Base-by-base conservation (phyloP, 2,888 invertebrate species). In the Torymus texanus region DNA sequence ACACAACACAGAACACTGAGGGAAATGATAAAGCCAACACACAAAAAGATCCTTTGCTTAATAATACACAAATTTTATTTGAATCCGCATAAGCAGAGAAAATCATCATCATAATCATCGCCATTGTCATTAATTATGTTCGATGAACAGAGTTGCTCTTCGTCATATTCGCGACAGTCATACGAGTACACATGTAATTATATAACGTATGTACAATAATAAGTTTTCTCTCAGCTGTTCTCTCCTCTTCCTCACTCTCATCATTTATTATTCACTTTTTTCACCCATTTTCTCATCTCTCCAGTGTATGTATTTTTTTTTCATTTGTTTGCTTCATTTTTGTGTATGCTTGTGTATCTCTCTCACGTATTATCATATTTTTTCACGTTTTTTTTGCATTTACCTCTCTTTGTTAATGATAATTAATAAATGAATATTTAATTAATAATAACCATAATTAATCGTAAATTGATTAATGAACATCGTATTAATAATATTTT, bases 21-120 rank as follows among this genome's bases (percentile, higher is more conserved):
- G 72, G 78, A 74, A 73, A 70, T 73, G n/a, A 74, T 1, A 53
- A 56, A 58, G 50, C 4, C 65, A 73, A 63, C 21, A 73, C 61
- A 13, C 56, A 55, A 51, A 24, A 66, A 65, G 53, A n/a, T 66
- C 13, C 56, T 21, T 80, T 72, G 73, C 79, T 88, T 90, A 91
- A 91, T 92, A 91, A 91, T 91, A 92, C 91, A 92, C 91, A 91
- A 91, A 91, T 91, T 91, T 91, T 91, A 90, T 90, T 91, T 91
- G 70, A 82, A 82, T 90, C 87, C 87, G 90, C 90, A 90, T 77
- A 79, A 82, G 82, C 82, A 91, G 90, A 90, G 88, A 90, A 91
- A 91, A 90, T 90, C 87, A 90, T 91, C 65, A 58, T 68, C 75
- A 78, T 78, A 51, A 75, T 81, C 76, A 81, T 81, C 63, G 79